A percentile compares a stretch with the other conserved stretches of the same genome.
These are phyloP conservation scores for Drosophila diplacantha DNA, from an alignment of 2,888 invertebrate genomes.

Conservation along the genomic window DNA sequence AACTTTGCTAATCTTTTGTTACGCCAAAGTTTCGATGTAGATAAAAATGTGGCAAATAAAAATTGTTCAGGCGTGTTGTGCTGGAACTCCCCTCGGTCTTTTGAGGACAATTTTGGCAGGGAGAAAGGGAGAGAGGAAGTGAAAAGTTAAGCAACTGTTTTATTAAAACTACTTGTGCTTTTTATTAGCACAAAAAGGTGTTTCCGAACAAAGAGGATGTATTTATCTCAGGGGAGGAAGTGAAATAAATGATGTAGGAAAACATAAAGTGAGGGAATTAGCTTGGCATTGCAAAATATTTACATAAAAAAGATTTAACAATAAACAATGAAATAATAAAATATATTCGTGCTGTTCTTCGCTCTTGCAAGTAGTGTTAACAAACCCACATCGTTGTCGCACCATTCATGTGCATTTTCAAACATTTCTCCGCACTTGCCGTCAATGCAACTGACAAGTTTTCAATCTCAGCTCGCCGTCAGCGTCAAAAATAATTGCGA, in stretches of 20 bases:
- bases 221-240: background rate
- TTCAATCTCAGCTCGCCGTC: constrained; percentile 59
- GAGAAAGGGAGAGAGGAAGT: background rate
- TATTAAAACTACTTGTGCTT: constrained; percentile 21
- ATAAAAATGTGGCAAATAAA: constrained; percentile 70
- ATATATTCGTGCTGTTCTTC: background rate
- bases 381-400: constrained; percentile 30
- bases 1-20: constrained; percentile 71
- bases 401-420: constrained; percentile 42
- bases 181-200: background rate
- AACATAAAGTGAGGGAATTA: background rate
- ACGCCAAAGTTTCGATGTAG: constrained; percentile 66
- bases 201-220: background rate
- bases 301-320: background rate
- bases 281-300: background rate
- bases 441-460: constrained; percentile 69
- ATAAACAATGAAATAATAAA: background rate
- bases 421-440: constrained; percentile 26
- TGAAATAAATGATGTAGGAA: background rate
- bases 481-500: constrained; percentile 71
- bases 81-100: constrained; percentile 28
- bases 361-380: constrained; percentile 24
- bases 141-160: constrained; percentile 32
- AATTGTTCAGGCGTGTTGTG: constrained; percentile 50
- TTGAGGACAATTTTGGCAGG: constrained; percentile 23